These are phyloP conservation scores for Fopius arisanus DNA, from an alignment of 1,140 invertebrate genomes.

Conservation along the genomic window DNA sequence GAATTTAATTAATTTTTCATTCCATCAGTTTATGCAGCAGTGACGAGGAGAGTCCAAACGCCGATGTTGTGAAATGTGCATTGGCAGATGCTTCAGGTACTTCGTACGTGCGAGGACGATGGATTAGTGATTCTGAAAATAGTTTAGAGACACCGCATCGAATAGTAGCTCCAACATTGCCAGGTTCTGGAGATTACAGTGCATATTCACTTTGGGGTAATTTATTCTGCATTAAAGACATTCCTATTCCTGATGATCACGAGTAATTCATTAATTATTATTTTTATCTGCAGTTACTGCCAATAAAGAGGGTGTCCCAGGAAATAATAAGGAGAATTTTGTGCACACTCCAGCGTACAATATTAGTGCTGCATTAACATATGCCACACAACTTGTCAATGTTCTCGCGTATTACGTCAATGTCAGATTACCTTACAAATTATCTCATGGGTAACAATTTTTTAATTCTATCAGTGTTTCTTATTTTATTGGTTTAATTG, in stretches of 20 bases:
- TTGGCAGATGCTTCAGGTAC: conserved; percentile 80
- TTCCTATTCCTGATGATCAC: no score
- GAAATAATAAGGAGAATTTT: conserved; percentile 64
- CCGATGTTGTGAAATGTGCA: conserved; percentile 73
- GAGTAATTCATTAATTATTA: conserved; percentile 10
- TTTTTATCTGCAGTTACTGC: conserved; percentile 66
- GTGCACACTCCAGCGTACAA: conserved; percentile 75
- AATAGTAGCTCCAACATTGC: conserved; percentile 79
- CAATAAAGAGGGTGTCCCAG: conserved; percentile 72
- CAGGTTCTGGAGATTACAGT: conserved; percentile 80
- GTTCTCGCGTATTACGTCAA: conserved; percentile 81
- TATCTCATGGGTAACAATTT: conserved; percentile 73
- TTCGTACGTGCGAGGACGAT: conserved; percentile 76
- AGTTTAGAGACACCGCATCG: conserved; percentile 74
- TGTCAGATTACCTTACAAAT: conserved; percentile 76
- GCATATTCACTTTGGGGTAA: conserved; percentile 78
- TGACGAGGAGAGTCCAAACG: conserved; percentile 67
- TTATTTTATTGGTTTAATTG: background rate
- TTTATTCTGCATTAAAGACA: background rate
- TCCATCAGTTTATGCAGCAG: conserved; percentile 56
- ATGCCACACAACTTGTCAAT: conserved; percentile 83
- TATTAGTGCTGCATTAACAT: conserved; percentile 80
- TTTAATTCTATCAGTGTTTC: background rate
- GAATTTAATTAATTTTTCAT: no score
- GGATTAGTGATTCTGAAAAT: conserved; percentile 76